These are phyloP conservation scores for Dinoponera quadriceps DNA, from an alignment of 1,140 invertebrate genomes.

Conservation along the genomic window DNA sequence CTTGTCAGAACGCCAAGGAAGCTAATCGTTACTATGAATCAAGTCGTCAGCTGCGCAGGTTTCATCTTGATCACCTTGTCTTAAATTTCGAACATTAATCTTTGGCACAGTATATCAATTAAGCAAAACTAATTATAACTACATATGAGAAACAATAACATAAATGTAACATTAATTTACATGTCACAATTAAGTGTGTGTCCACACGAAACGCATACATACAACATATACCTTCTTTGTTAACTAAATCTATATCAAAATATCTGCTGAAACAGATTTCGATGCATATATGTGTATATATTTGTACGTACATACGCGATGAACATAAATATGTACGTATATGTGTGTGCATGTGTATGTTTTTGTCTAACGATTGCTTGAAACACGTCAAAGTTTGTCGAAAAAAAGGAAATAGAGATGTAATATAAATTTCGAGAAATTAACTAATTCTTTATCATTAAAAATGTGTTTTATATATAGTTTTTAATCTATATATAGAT, in stretches of 20 bases:
- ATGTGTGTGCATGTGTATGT: constrained; percentile 32
- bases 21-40: constrained; percentile 67
- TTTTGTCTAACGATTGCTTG: constrained; percentile 42
- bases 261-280: no score
- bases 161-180: constrained; percentile 57
- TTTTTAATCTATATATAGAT: constrained; percentile 19
- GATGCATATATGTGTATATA: neutral
- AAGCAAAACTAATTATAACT: constrained; percentile 69
- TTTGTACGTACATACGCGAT: neutral
- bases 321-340: no score
- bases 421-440: constrained; percentile 55
- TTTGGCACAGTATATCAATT: constrained; percentile 80
- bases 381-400: constrained; percentile 40
- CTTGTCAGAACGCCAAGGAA: constrained; percentile 45
- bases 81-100: constrained; percentile 82
- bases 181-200: constrained; percentile 9
- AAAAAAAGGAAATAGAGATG: constrained; percentile 1
- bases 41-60: constrained; percentile 73
- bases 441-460: constrained; percentile 58
- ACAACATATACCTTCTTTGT: no score
- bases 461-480: constrained; percentile 52
- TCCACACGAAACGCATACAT: no score
- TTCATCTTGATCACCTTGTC: constrained; percentile 69
- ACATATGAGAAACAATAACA: constrained; percentile 61
- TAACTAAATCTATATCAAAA: no score